Percentiles rank a stretch among this genome's conserved stretches.
These are phyloP conservation scores for Labeo rohita DNA, from an alignment of 2,113 vertebrate species.

Conservation along the genomic window DNA sequence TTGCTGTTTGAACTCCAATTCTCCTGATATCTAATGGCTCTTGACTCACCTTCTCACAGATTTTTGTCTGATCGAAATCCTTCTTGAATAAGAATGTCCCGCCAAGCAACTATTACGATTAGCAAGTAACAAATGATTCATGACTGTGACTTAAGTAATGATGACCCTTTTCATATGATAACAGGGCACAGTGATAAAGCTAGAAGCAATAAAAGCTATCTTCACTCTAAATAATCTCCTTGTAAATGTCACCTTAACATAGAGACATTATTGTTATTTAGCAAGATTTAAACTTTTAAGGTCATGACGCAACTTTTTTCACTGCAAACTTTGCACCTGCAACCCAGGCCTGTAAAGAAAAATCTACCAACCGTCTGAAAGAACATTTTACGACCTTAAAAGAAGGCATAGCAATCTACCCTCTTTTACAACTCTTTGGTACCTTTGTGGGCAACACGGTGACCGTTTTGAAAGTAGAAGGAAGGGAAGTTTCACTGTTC, in stretches of 20 bases:
- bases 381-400: slow-evolving; percentile 30
- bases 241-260: slow-evolving; percentile 11
- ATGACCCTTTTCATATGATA: background rate
- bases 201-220: background rate
- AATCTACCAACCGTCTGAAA: slow-evolving; percentile 14
- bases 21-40: too few relatives aligned
- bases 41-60: background rate
- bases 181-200: background rate
- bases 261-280: background rate
- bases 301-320: slow-evolving; percentile 43
- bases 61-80: background rate
- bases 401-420: background rate
- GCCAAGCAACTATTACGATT: background rate
- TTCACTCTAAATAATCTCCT: background rate
- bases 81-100: background rate
- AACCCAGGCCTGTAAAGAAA: slow-evolving; percentile 41
- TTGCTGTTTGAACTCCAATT: background rate
- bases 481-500: slow-evolving; percentile 13
- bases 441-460: slow-evolving; percentile 5
- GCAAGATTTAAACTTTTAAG: background rate
- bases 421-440: slow-evolving; percentile 1
- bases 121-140: background rate
- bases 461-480: slow-evolving; percentile 6
- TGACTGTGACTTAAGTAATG: background rate
- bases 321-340: slow-evolving; percentile 54